Percentiles rank a stretch among this genome's conserved stretches.
phyloP scores from a whole-genome alignment of 2,113 vertebrate species.

The Microtus montanus region DNA sequence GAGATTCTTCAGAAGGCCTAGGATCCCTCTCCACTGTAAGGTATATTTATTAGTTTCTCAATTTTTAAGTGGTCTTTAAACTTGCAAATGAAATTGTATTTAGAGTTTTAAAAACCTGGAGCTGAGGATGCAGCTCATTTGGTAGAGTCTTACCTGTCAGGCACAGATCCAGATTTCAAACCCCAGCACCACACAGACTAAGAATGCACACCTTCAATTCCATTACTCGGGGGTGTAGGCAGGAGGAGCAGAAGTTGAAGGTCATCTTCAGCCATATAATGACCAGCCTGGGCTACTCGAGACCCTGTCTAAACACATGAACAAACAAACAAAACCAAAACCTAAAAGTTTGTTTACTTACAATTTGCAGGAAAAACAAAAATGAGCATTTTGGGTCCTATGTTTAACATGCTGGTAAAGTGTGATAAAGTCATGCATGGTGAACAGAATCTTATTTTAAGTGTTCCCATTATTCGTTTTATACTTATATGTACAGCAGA shows the following conservation, averaged over 20 bases:
- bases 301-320: not conserved
- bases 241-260: not conserved
- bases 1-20: not conserved
- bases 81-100: not conserved
- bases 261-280: not conserved
- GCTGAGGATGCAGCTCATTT: not conserved
- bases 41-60: not conserved
- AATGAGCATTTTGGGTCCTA: not conserved
- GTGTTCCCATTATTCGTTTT: not conserved
- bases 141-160: not conserved
- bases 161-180: not conserved
- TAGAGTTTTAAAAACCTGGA: not conserved
- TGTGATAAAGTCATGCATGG: no score
- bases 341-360: not conserved
- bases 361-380: not conserved
- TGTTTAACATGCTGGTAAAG: not conserved
- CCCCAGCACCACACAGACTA: not conserved
- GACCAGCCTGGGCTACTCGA: not conserved
- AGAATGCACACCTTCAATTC: not conserved
- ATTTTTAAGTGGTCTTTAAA: not conserved
- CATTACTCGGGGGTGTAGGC: not conserved
- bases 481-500: not conserved
- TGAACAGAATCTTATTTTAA: not conserved
- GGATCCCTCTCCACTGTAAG: not conserved
- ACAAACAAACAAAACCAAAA: not conserved